These are phyloP conservation scores for Lampris incognitus DNA, from an alignment of 2,113 vertebrate species.

Conservation along the genomic window DNA sequence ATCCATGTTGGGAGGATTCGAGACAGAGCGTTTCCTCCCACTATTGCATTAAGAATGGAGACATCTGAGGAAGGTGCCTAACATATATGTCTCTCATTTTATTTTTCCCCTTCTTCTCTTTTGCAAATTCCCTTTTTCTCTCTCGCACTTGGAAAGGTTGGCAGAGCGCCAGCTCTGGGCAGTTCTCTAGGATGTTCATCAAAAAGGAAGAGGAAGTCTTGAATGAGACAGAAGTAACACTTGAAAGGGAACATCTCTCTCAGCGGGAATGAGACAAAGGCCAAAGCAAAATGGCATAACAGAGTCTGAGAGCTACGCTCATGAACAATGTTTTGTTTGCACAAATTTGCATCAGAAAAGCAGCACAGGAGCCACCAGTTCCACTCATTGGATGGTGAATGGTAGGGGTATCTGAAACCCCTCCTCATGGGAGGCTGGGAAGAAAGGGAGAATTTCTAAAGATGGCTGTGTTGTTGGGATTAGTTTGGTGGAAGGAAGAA, in stretches of 20 bases:
- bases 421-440: constrained; percentile 31
- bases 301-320: constrained; percentile 49
- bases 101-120: constrained; percentile 3
- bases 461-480: constrained; percentile 47
- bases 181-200: constrained; percentile 52
- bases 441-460: constrained; percentile 42
- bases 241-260: constrained; percentile 73
- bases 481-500: constrained; percentile 43
- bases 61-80: constrained; percentile 46
- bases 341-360: constrained; percentile 77
- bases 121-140: background rate
- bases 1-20: constrained; percentile 32
- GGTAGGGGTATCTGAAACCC: constrained; percentile 38
- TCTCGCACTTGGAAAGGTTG: constrained; percentile 45
- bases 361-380: constrained; percentile 50
- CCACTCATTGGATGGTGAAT: constrained; percentile 56
- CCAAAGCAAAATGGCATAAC: constrained; percentile 48
- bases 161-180: constrained; percentile 53
- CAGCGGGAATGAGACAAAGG: constrained; percentile 56
- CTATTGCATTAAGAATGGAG: constrained; percentile 39
- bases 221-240: constrained; percentile 66
- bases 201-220: constrained; percentile 69
- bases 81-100: constrained; percentile 39
- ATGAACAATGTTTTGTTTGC: constrained; percentile 73
- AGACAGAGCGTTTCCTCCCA: constrained; percentile 38